phyloP scores from a whole-genome alignment of 2,113 vertebrate species.

The Tachysurus vachellii region DNA sequence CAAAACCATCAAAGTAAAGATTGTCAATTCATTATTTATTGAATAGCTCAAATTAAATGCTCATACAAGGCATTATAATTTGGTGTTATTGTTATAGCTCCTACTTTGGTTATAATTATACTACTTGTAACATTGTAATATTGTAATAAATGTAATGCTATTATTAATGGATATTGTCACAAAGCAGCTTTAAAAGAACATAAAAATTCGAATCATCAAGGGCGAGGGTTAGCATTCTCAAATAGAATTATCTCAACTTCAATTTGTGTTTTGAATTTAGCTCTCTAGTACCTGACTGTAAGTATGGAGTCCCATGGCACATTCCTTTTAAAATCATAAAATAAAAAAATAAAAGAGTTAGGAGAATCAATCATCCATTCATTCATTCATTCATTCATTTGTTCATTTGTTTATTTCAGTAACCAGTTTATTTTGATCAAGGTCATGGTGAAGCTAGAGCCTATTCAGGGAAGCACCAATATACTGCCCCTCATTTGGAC shows the following conservation, averaged over 20 bases:
- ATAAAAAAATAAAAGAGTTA: not conserved
- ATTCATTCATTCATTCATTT: not conserved
- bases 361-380: not conserved
- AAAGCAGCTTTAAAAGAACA: too few species aligned
- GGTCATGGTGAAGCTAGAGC: not conserved
- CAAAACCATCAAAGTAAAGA: not conserved
- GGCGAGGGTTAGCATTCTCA: too few species aligned
- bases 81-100: not conserved
- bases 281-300: too few species aligned
- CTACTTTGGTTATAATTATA: not conserved
- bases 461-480: not conserved
- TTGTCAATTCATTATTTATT: constrained; percentile 3
- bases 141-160: too few species aligned
- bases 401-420: too few species aligned
- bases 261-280: too few species aligned
- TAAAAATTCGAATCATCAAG: too few species aligned
- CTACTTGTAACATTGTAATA: not conserved
- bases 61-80: not conserved
- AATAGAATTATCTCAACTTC: too few species aligned
- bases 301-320: too few species aligned
- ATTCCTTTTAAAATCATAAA: too few species aligned
- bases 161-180: too few species aligned
- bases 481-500: not conserved
- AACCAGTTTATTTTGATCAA: not conserved
- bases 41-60: not conserved